Percentiles rank a stretch among this genome's conserved stretches.
These are phyloP conservation scores for Todiramphus chloris DNA, from an alignment of 2,113 vertebrate genomes.

Conservation along the genomic window DNA sequence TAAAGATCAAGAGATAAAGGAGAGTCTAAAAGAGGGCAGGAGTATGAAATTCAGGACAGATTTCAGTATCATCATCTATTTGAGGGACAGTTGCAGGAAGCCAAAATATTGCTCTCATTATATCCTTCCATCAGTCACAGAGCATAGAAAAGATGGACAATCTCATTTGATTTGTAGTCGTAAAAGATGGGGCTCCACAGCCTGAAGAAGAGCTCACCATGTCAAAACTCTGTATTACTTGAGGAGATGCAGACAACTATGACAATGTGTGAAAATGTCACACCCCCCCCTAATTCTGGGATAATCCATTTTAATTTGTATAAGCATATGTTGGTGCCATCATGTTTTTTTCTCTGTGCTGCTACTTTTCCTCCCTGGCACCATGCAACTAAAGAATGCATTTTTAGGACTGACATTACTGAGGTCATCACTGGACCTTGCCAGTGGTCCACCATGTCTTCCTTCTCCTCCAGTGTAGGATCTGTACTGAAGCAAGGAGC, in stretches of 20 bases:
- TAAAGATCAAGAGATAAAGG: not conserved
- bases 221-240: conserved; percentile 16
- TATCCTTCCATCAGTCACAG: conserved; percentile 35
- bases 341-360: not conserved
- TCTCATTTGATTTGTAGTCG: conserved; percentile 19
- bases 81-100: conserved; percentile 26
- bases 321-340: not conserved
- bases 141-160: conserved; percentile 28
- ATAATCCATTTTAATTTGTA: not conserved
- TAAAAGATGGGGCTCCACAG: not conserved
- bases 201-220: not conserved
- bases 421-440: not conserved
- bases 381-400: not conserved
- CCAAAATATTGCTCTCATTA: conserved; percentile 49
- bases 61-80: not conserved
- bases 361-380: not conserved
- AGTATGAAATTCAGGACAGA: not conserved
- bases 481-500: not conserved
- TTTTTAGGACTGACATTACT: not conserved
- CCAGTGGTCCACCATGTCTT: not conserved
- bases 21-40: not conserved
- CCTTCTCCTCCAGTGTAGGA: not conserved
- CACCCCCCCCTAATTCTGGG: not conserved
- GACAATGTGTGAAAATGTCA: conserved; percentile 48
- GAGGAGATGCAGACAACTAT: conserved; percentile 30